Evolutionary conservation across 2,888 invertebrate genomes (phyloP).

Genomic region (Lycocerus yunnanus): DNA sequence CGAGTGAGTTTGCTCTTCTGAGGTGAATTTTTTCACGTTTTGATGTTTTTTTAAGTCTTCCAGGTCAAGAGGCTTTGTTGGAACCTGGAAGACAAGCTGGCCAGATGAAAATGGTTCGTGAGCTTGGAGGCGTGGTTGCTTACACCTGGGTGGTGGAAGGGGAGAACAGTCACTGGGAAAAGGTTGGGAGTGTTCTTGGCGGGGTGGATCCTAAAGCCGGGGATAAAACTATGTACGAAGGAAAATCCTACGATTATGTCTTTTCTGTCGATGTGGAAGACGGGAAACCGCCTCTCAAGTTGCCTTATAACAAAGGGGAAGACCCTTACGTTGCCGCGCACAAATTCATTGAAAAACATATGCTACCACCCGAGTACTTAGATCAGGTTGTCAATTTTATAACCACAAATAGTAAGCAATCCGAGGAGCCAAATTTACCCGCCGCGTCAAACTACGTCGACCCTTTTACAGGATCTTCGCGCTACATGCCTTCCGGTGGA

Average conservation of each 20-base stretch:
- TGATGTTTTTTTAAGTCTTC: slow-evolving; percentile 62
- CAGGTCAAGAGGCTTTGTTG: slow-evolving; percentile 76
- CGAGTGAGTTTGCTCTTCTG: slow-evolving; percentile 63
- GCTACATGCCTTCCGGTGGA: slow-evolving; percentile 65
- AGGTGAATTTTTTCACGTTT: background rate
- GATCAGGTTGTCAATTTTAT: slow-evolving; percentile 94
- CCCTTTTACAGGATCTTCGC: slow-evolving; percentile 69
- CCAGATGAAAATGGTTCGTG: slow-evolving; percentile 82
- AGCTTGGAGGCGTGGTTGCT: slow-evolving; percentile 74
- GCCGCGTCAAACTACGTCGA: slow-evolving; percentile 59
- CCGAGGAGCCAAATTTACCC: slow-evolving; percentile 44
- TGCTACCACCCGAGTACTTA: slow-evolving; percentile 82
- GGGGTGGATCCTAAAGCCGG: slow-evolving; percentile 65
- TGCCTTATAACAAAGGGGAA: slow-evolving; percentile 88
- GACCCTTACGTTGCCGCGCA: slow-evolving; percentile 94
- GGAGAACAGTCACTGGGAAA: slow-evolving; percentile 69
- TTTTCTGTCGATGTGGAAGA: slow-evolving; percentile 96
- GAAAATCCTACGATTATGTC: slow-evolving; percentile 93
- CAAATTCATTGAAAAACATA: slow-evolving; percentile 82
- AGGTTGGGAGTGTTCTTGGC: slow-evolving; percentile 89
- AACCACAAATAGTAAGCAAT: slow-evolving; percentile 73
- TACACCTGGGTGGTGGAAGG: slow-evolving; percentile 77
- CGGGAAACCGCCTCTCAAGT: slow-evolving; percentile 82
- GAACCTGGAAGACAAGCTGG: slow-evolving; percentile 82
- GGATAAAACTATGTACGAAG: slow-evolving; percentile 81